These are phyloP conservation scores for Potorous gilbertii DNA, from an alignment of 2,797 vertebrate species.

Conservation along the genomic window DNA sequence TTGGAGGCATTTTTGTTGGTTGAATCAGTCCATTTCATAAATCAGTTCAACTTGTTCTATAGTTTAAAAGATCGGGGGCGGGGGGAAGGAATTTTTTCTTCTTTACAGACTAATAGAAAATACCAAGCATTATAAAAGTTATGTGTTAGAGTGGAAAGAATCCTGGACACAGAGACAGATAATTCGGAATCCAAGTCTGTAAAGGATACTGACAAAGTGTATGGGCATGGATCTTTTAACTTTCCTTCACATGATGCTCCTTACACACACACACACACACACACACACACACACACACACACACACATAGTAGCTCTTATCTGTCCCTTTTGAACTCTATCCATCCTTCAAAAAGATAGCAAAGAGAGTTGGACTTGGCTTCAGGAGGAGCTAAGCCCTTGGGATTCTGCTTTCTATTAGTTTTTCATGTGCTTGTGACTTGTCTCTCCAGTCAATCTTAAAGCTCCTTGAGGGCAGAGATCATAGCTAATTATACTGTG, in stretches of 20 bases:
- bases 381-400: neutral
- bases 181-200: neutral
- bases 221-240: neutral
- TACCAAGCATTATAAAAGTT: neutral
- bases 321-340: neutral
- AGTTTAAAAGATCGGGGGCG: neutral
- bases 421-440: neutral
- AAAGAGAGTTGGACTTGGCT: neutral
- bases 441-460: neutral
- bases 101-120: neutral
- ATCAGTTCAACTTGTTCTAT: neutral
- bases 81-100: neutral
- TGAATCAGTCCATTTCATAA: neutral
- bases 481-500: neutral
- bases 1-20: neutral
- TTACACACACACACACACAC: no score
- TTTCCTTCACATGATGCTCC: neutral
- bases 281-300: neutral
- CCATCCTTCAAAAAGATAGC: neutral
- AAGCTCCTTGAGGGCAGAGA: neutral
- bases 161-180: neutral
- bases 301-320: neutral
- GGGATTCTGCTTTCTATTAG: neutral
- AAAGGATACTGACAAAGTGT: neutral
- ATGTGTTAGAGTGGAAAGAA: neutral